phyloP scores from a whole-genome alignment of 2,888 invertebrate species.

The Teleiodes luculella region DNA sequence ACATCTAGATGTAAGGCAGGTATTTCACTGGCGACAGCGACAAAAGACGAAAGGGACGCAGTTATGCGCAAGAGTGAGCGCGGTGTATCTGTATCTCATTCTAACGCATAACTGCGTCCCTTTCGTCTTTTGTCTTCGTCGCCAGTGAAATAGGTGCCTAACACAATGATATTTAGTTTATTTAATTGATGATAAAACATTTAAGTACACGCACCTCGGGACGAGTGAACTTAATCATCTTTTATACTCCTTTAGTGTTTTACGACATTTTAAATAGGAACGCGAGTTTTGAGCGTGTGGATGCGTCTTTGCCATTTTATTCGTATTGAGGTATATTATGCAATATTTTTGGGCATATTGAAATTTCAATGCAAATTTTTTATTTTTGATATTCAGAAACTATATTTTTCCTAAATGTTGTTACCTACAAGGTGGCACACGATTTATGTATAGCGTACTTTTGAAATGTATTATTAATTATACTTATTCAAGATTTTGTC shows the following conservation, averaged over 20 bases:
- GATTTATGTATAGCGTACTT: conserved; percentile 56
- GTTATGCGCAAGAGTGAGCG: no score
- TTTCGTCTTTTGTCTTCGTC: no score
- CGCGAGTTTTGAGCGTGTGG: conserved; percentile 10
- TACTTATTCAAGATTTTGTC: conserved; percentile 53
- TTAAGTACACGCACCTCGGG: conserved; percentile 2
- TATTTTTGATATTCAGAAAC: conserved; percentile 75
- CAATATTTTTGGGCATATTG: conserved; percentile 56
- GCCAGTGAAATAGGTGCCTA: neutral
- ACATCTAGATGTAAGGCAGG: no score
- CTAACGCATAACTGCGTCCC: no score
- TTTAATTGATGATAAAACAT: neutral
- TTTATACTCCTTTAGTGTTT: conserved; percentile 9
- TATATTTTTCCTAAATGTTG: conserved; percentile 69
- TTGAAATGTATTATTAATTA: conserved; percentile 61
- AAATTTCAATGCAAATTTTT: conserved; percentile 53
- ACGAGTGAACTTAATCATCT: neutral
- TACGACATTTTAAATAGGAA: conserved; percentile 12
- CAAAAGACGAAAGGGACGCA: no score
- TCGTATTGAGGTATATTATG: conserved; percentile 36
- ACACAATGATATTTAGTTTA: neutral
- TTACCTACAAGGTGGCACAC: conserved; percentile 62
- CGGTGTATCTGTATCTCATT: no score
- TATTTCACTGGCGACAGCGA: no score
- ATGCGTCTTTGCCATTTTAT: conserved; percentile 34